Percentiles rank a stretch among this genome's conserved stretches.
phyloP scores from a whole-genome alignment of 2,888 invertebrate species.

The Euplagia quadripunctaria region DNA sequence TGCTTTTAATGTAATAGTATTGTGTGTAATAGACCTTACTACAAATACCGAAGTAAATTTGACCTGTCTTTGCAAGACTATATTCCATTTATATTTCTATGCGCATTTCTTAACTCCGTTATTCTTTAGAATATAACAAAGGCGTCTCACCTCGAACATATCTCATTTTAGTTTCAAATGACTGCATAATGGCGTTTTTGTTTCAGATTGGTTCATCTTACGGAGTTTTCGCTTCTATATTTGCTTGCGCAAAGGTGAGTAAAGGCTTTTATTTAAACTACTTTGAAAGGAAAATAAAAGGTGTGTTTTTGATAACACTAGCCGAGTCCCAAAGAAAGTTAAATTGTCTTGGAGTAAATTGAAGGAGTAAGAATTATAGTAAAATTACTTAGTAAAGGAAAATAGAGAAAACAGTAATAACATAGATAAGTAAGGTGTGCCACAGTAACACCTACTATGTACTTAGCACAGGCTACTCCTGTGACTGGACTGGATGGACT shows the following conservation, averaged over 20 bases:
- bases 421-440: no score
- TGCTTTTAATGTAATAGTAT: no score
- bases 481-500: no score
- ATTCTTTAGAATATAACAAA: slow-evolving; percentile 20
- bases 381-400: no score
- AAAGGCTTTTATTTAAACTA: background rate
- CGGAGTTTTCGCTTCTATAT: background rate
- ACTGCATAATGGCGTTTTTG: slow-evolving; percentile 26
- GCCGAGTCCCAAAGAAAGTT: no score
- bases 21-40: background rate
- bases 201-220: slow-evolving; percentile 31
- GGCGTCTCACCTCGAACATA: slow-evolving; percentile 8
- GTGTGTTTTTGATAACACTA: no score
- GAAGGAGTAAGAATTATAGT: no score
- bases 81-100: slow-evolving; percentile 1
- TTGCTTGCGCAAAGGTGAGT: slow-evolving; percentile 27
- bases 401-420: no score
- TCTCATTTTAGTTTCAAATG: slow-evolving; percentile 36
- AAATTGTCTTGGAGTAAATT: no score
- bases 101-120: slow-evolving; percentile 2
- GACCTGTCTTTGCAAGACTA: background rate
- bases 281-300: background rate
- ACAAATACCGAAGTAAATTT: background rate
- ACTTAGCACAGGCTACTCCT: no score
- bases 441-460: no score